Percentiles rank a stretch among this genome's conserved stretches.
Conservation (phyloP, 2,888 invertebrate species). For the Strigamia crassipes region DNA sequence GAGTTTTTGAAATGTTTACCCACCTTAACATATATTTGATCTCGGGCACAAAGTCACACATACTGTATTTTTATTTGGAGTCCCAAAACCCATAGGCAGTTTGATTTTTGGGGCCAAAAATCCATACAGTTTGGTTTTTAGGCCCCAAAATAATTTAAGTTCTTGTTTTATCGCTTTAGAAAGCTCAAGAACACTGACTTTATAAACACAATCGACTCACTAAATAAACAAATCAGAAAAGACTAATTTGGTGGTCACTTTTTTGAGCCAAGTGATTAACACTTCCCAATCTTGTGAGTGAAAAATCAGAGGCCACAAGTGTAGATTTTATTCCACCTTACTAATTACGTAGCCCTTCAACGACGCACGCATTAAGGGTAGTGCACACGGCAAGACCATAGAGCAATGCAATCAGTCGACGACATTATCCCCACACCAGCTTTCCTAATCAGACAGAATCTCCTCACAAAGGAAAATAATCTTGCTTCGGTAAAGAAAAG, state of each 20-base stretch:
- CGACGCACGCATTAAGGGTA: background rate
- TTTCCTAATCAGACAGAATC: background rate
- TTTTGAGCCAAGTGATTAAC: background rate
- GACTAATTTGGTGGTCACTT: background rate
- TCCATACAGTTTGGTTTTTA: no score
- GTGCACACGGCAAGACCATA: background rate
- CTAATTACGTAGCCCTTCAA: slow-evolving; percentile 12
- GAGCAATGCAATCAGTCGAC: slow-evolving; percentile 1
- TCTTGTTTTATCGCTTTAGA: no score
- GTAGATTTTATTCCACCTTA: slow-evolving; percentile 12
- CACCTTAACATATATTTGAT: no score
- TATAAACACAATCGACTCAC: no score
- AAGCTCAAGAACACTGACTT: no score
- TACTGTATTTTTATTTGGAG: no score
- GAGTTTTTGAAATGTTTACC: no score
- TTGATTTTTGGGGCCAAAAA: no score
- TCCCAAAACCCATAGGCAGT: no score
- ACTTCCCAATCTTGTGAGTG: background rate
- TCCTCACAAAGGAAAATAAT: slow-evolving; percentile 7
- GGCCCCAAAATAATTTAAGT: no score
- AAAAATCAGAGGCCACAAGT: slow-evolving; percentile 15
- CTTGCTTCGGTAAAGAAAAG: background rate
- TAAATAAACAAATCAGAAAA: background rate
- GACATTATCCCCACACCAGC: slow-evolving; percentile 3
- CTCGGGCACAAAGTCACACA: no score